These are phyloP conservation scores for Acyrthosiphon pisum DNA, from an alignment of 1,140 invertebrate species.

Conservation along the genomic window DNA sequence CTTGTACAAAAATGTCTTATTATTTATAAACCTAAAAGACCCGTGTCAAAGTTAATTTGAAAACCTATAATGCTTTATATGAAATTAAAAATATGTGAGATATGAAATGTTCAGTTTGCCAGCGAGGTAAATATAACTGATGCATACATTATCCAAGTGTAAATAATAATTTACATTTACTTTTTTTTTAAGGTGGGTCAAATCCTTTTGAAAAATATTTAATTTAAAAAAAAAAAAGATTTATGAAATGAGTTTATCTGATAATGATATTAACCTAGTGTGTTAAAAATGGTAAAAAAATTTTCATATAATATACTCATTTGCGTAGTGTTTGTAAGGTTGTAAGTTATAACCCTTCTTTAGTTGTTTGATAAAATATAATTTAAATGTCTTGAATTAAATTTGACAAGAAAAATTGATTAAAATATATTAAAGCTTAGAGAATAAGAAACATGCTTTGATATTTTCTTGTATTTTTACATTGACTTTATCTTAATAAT, in stretches of 20 bases:
- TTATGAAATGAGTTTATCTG: not conserved
- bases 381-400: not conserved
- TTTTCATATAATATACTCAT: not conserved
- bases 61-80: not conserved
- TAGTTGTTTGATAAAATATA: not conserved
- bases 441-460: not conserved
- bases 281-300: not conserved
- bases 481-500: not conserved
- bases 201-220: not conserved
- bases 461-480: not conserved
- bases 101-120: not conserved
- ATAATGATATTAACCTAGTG: too few relatives aligned
- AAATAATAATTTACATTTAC: not conserved
- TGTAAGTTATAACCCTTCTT: not conserved
- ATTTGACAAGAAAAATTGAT: not conserved
- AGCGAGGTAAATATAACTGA: not conserved
- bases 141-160: not conserved
- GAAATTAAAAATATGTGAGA: not conserved
- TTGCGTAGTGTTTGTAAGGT: not conserved
- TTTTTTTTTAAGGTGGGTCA: not conserved
- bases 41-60: not conserved
- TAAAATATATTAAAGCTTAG: not conserved
- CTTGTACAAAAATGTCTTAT: not conserved
- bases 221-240: not conserved
- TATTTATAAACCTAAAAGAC: not conserved